Conservation (phyloP, 92 coral and sea anemone species). For the Desmophyllum pertusum region DNA sequence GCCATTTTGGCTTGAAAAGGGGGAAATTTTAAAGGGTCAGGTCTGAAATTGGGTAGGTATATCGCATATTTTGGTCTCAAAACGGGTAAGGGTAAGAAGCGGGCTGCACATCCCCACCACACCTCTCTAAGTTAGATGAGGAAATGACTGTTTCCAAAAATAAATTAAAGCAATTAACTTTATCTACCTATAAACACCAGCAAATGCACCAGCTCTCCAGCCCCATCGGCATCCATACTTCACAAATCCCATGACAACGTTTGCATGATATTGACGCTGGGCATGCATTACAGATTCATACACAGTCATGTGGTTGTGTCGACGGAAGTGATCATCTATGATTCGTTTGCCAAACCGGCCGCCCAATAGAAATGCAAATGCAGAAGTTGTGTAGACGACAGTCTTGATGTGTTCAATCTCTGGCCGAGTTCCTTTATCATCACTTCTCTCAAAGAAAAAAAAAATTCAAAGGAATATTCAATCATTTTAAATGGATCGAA, state of each 20-base stretch:
- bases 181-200: slow-evolving; percentile 87
- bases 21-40: too few species aligned
- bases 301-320: slow-evolving; percentile 84
- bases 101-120: too few species aligned
- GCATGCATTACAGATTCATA: slow-evolving; percentile 91
- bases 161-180: neutral
- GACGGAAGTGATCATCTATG: slow-evolving; percentile 68
- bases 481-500: too few species aligned
- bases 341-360: slow-evolving; percentile 93
- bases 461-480: neutral
- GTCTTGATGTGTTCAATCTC: slow-evolving; percentile 85
- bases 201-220: slow-evolving; percentile 94
- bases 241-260: slow-evolving; percentile 78
- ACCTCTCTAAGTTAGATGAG: too few species aligned
- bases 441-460: slow-evolving; percentile 35
- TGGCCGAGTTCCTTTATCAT: slow-evolving; percentile 55
- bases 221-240: slow-evolving; percentile 99
- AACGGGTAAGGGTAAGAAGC: too few species aligned
- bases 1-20: too few species aligned
- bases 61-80: too few species aligned
- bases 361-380: slow-evolving; percentile 90
- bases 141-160: too few species aligned
- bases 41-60: too few species aligned
- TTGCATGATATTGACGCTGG: slow-evolving; percentile 85
- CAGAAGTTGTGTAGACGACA: slow-evolving; percentile 75